phyloP scores from a whole-genome alignment of 2,797 vertebrate species.

The Zonotrichia albicollis region DNA sequence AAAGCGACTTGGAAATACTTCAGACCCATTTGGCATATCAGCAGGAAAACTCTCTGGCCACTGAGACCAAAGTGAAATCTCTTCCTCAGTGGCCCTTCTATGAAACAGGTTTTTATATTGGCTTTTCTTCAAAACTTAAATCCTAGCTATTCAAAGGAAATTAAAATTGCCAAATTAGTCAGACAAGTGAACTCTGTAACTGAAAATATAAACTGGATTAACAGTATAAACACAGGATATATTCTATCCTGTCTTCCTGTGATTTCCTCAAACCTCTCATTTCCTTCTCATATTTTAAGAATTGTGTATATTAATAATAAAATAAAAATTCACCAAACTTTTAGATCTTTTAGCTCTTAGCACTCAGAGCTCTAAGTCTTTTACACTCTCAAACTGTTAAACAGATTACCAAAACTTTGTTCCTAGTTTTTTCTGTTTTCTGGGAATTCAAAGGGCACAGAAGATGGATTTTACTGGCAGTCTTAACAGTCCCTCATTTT shows the following conservation, averaged over 20 bases:
- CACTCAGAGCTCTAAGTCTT: background rate
- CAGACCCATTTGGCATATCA: background rate
- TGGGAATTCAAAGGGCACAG: background rate
- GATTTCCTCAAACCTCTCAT: background rate
- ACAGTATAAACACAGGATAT: background rate
- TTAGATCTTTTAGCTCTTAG: background rate
- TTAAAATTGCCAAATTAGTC: background rate
- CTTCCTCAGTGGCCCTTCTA: background rate
- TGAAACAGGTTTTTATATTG: background rate
- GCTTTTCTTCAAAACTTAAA: background rate
- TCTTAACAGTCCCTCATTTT: background rate
- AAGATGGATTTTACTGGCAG: background rate
- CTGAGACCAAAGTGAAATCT: background rate
- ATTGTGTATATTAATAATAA: background rate
- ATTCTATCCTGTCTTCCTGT: background rate
- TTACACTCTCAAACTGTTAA: background rate
- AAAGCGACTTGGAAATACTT: background rate
- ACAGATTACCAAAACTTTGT: background rate
- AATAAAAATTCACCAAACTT: background rate
- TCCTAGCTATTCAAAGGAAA: background rate
- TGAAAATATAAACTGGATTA: background rate
- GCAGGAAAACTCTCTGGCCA: background rate
- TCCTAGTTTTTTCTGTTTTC: background rate
- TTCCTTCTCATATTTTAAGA: background rate
- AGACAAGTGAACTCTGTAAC: background rate